Base-by-base conservation (phyloP, 2,888 invertebrate genomes). In the Dasysyrphus tricinctus region DNA sequence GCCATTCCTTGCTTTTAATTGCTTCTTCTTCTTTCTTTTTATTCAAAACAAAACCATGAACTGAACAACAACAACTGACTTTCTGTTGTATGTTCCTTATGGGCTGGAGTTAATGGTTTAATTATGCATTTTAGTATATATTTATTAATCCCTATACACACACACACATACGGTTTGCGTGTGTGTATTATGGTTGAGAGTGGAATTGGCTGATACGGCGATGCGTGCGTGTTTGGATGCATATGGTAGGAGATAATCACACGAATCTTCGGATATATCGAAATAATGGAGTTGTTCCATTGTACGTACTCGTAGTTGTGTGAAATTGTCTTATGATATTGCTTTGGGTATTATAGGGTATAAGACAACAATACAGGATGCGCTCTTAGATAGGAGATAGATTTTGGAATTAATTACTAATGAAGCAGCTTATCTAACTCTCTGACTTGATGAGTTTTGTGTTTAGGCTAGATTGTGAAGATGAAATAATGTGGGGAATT, bases 81-180 rank as follows among this genome's bases (percentile, higher is more conserved):
- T 49, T 29, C 19, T 51, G 39, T 14, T 67, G 14, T 56, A 19
- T 56, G 29, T 72, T 79, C 32, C 37, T 47, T 65, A n/a, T 49
- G 16, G 39, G 37, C 42, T 61, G 19, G 59, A 85, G 73, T 74
- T 77, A 81, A 85, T 81, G 85, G 85, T 78, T 85, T 81, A 85
- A 81, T 85, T 85, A 85, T 85, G 77, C 81, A 81, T 85, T 80
- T 80, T 57, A 24, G 56, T 69, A 80, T 69, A 80, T 77, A 85
- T 85, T 78, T 85, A 85, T 85, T 80, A 63, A 85, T 85, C 77
- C 70, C 78, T 19, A 11, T 37, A 54, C 5, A 5, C 24, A 24
- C 24, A 57, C 56, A 37, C 39, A 12, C 32, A 47, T 5, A 4
- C 1, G 11, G 47, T 29, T 6, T 39, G 16, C 32, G 1, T 24